Conservation (phyloP, 2,113 vertebrate species). For the Tragelaphus imberbis region DNA sequence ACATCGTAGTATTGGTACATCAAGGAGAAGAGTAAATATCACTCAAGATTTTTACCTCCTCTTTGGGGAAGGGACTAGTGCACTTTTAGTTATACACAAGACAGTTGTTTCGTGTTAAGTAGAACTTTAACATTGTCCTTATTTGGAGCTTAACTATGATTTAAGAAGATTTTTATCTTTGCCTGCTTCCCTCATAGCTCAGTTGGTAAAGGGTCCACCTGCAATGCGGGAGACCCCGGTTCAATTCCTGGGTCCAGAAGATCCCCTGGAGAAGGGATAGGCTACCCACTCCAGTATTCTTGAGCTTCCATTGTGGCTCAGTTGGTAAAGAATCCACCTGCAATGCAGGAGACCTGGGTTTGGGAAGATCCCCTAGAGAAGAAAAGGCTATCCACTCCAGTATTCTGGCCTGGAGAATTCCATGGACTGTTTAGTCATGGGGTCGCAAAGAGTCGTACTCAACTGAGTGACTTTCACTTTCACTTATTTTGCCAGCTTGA, state of each 20-base stretch:
- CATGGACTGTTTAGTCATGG: neutral
- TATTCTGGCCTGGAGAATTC: neutral
- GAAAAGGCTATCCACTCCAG: neutral
- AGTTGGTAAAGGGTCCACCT: neutral
- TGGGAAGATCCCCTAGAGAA: neutral
- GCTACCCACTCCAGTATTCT: neutral
- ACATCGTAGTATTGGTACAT: neutral
- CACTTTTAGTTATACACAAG: neutral
- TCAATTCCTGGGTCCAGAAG: neutral
- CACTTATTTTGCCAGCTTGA: neutral
- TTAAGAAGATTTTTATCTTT: neutral
- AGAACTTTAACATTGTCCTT: neutral
- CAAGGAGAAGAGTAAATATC: neutral
- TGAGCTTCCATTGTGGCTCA: neutral
- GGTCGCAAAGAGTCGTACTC: neutral
- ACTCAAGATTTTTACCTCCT: neutral
- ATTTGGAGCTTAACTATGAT: neutral
- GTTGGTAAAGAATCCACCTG: neutral
- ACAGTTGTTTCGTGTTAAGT: neutral
- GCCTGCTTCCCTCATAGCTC: neutral
- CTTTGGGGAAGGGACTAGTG: neutral
- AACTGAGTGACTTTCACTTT: neutral
- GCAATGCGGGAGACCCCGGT: neutral
- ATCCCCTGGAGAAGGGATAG: neutral
- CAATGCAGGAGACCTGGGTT: neutral